phyloP scores from a whole-genome alignment of 2,797 vertebrate species.

The Nothura maculosa region DNA sequence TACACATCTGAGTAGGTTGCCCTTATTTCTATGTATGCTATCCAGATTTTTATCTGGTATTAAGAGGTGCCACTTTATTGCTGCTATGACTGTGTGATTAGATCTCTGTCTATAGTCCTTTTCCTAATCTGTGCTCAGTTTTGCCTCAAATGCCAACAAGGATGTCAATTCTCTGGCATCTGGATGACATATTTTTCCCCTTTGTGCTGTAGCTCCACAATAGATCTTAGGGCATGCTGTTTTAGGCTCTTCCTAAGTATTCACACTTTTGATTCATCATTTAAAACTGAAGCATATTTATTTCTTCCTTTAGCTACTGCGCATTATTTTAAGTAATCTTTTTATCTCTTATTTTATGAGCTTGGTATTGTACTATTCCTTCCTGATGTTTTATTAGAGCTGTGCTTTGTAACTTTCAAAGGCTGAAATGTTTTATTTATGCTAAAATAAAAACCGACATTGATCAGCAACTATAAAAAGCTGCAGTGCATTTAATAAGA shows the following conservation, averaged over 20 bases:
- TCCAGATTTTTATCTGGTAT: background rate
- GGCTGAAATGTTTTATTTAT: slow-evolving; percentile 8
- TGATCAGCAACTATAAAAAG: slow-evolving; percentile 11
- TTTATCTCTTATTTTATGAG: slow-evolving; percentile 54
- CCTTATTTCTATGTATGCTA: background rate
- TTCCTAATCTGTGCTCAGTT: background rate
- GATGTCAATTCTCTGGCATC: background rate
- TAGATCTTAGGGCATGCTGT: background rate
- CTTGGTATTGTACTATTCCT: background rate
- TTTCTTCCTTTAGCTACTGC: slow-evolving; percentile 3
- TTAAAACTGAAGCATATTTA: slow-evolving; percentile 24
- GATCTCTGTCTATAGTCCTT: background rate
- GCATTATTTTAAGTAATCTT: background rate
- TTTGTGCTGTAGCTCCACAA: background rate
- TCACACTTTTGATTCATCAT: background rate
- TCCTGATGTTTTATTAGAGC: slow-evolving; percentile 28
- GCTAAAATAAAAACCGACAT: slow-evolving; percentile 15
- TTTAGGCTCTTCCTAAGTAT: slow-evolving; percentile 9
- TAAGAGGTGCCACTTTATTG: background rate
- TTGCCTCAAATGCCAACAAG: background rate
- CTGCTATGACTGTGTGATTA: background rate
- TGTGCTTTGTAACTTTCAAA: slow-evolving; percentile 1
- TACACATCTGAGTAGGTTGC: background rate
- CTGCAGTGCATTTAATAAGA: background rate
- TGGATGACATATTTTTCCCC: background rate